Percentiles rank a stretch among this genome's conserved stretches.
phyloP scores from a whole-genome alignment of 2,797 vertebrate genomes.

The Anguilla obscura region DNA sequence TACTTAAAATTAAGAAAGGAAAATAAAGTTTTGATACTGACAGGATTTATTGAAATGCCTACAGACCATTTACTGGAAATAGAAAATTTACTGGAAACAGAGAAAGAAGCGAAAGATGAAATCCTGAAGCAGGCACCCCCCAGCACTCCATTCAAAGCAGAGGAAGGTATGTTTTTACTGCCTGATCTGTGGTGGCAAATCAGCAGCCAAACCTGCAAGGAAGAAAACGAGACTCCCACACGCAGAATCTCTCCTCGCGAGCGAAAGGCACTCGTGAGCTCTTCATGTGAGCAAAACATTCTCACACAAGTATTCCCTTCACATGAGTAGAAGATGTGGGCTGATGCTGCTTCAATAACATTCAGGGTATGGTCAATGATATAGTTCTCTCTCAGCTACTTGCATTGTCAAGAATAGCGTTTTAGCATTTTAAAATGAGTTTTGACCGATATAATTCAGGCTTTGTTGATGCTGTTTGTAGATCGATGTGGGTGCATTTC shows the following conservation, averaged over 20 bases:
- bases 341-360: constrained; percentile 26
- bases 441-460: no score
- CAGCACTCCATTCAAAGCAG: constrained; percentile 79
- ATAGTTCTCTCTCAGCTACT: background rate
- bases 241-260: no score
- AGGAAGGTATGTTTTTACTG: constrained; percentile 83
- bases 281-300: no score
- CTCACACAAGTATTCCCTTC: no score
- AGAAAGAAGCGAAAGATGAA: constrained; percentile 71
- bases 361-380: constrained; percentile 33
- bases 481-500: no score
- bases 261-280: no score
- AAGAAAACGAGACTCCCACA: no score
- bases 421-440: no score
- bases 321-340: no score
- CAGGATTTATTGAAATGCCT: constrained; percentile 25
- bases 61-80: constrained; percentile 68
- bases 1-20: background rate
- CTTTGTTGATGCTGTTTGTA: no score
- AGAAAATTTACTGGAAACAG: constrained; percentile 34
- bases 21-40: background rate
- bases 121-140: constrained; percentile 62
- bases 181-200: background rate
- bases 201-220: background rate
- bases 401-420: no score